A percentile compares a stretch with the other conserved stretches of the same genome.
Conservation (phyloP, 2,888 invertebrate species). For the Mamestra brassicae region DNA sequence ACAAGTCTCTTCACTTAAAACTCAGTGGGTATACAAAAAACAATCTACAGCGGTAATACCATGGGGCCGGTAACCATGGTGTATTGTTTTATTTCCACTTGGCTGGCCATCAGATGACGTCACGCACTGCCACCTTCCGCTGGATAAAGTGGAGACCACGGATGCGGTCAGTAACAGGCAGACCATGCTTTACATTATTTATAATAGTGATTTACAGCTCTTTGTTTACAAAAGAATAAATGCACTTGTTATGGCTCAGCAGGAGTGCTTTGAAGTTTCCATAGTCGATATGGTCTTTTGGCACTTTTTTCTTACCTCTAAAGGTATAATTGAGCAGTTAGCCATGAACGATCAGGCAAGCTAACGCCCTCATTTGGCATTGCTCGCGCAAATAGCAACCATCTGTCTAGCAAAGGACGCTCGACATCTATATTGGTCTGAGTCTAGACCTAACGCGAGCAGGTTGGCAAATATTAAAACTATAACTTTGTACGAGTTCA, state of each 20-base stretch:
- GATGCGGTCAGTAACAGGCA: constrained; percentile 61
- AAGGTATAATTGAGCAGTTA: constrained; percentile 54
- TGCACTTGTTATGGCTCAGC: neutral
- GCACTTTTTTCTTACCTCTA: constrained; percentile 20
- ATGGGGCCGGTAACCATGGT: constrained; percentile 73
- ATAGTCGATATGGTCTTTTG: constrained; percentile 10
- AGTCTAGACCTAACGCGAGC: constrained; percentile 50
- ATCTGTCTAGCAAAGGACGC: constrained; percentile 68
- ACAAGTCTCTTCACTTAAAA: constrained; percentile 37
- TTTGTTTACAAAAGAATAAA: constrained; percentile 35
- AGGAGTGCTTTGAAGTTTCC: neutral
- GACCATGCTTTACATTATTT: constrained; percentile 38
- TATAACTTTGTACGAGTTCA: constrained; percentile 18
- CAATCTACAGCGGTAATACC: constrained; percentile 71
- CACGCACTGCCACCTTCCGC: constrained; percentile 84
- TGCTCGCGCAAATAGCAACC: constrained; percentile 69
- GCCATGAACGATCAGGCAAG: constrained; percentile 63
- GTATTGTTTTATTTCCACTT: constrained; percentile 85
- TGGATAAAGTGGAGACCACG: constrained; percentile 76
- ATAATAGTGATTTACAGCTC: constrained; percentile 24
- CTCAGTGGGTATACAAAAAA: constrained; percentile 44
- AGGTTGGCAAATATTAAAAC: constrained; percentile 54
- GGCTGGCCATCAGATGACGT: constrained; percentile 85
- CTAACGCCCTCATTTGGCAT: constrained; percentile 72
- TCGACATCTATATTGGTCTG: constrained; percentile 55